Percentiles rank a stretch among this genome's conserved stretches.
phyloP scores from a whole-genome alignment of 1,140 invertebrate species.

The Lepidurus apus region DNA sequence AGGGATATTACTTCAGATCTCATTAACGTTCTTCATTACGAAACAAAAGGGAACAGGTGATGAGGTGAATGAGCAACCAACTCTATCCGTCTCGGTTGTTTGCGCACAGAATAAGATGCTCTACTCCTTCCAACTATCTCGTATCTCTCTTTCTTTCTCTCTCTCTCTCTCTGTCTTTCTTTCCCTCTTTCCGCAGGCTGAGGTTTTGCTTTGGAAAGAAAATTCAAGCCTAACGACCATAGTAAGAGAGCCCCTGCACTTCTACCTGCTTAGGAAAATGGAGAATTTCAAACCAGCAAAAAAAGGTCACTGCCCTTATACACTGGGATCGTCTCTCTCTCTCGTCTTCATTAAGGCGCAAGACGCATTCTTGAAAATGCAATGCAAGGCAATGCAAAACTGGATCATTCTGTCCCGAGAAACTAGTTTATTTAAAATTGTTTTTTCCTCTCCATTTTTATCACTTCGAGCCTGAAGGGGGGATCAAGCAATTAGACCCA shows the following conservation, averaged over 20 bases:
- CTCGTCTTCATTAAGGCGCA: neutral
- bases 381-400: neutral
- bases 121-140: neutral
- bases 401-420: neutral
- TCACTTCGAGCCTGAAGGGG: too few relatives aligned
- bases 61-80: conserved; percentile 14
- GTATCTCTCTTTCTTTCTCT: too few relatives aligned
- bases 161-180: too few relatives aligned
- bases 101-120: conserved; percentile 16
- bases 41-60: neutral
- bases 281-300: neutral
- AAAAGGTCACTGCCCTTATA: neutral
- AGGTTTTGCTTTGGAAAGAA: neutral
- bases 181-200: neutral
- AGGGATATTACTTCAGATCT: neutral
- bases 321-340: neutral
- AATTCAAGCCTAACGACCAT: neutral
- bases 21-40: too few relatives aligned
- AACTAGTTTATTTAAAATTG: neutral
- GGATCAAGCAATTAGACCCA: too few relatives aligned
- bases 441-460: neutral
- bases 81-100: neutral
- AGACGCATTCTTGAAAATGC: neutral
- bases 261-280: neutral
- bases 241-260: neutral